Evolutionary conservation across 2,888 invertebrate genomes (phyloP).

Genomic region (Drosophila bunnanda): DNA sequence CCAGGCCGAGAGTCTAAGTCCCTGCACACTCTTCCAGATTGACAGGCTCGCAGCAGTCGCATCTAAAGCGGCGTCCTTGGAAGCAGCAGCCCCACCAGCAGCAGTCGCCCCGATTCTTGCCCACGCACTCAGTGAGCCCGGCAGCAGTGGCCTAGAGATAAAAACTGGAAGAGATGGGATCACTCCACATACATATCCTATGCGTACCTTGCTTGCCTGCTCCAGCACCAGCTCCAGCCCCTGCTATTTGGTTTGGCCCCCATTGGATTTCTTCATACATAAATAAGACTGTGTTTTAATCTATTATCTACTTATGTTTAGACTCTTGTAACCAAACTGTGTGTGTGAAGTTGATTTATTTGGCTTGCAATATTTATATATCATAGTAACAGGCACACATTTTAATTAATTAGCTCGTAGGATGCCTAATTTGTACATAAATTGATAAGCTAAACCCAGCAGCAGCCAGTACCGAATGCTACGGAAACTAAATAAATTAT

Average conservation of each 20-base stretch:
- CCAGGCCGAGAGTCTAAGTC: not conserved
- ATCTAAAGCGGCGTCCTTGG: constrained; percentile 72
- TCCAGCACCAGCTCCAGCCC: constrained; percentile 15
- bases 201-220: constrained; percentile 57
- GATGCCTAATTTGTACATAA: constrained; percentile 71
- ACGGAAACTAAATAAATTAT: constrained; percentile 67
- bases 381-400: constrained; percentile 9
- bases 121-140: constrained; percentile 41
- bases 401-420: constrained; percentile 52
- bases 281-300: constrained; percentile 74
- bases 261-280: constrained; percentile 60
- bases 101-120: constrained; percentile 46
- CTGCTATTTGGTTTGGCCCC: constrained; percentile 25
- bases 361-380: constrained; percentile 55
- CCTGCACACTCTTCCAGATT: constrained; percentile 45
- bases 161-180: constrained; percentile 35
- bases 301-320: constrained; percentile 50
- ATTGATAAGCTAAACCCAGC: constrained; percentile 29
- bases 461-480: constrained; percentile 27
- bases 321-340: constrained; percentile 23
- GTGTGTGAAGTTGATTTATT: constrained; percentile 25
- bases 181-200: constrained; percentile 54
- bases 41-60: constrained; percentile 72
- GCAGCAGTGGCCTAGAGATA: constrained; percentile 20
- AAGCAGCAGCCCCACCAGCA: constrained; percentile 60